Evolutionary conservation across 2,888 invertebrate genomes (phyloP).

Genomic region (Deroplatys truncata): DNA sequence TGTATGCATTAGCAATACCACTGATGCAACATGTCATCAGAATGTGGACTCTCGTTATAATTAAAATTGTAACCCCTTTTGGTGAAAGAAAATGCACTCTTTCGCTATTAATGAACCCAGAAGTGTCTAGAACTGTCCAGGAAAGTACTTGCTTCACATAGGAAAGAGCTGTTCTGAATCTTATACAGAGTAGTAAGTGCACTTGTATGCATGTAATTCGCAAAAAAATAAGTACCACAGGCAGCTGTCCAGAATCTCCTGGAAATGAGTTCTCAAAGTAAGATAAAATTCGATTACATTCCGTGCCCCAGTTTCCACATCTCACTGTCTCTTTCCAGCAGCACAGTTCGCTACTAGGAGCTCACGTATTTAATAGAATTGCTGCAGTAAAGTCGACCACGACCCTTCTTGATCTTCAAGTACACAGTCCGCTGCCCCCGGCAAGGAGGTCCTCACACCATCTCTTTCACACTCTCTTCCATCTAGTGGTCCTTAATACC

Average conservation of each 20-base stretch:
- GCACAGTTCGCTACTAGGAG: not conserved
- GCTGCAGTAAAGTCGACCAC: not conserved
- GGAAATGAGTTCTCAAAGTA: not conserved
- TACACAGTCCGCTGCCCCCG: not conserved
- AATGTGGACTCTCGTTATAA: no score
- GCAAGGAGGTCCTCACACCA: not conserved
- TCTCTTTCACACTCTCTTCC: not conserved
- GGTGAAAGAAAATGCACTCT: no score
- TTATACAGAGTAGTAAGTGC: no score
- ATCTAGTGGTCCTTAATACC: not conserved
- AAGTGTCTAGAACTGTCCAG: no score
- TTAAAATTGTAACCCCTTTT: no score
- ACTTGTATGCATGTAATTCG: no score
- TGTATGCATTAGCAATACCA: no score
- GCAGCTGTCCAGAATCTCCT: not conserved
- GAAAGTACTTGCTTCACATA: no score
- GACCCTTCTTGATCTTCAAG: not conserved
- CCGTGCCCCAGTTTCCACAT: not conserved
- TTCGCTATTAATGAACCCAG: no score
- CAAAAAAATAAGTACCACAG: not conserved
- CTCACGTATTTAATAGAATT: not conserved
- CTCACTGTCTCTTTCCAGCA: no score
- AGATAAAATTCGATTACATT: not conserved
- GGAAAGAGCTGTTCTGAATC: no score
- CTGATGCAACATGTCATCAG: no score